phyloP scores from a whole-genome alignment of 2,888 invertebrate species.

The Athripsodes cinereus region DNA sequence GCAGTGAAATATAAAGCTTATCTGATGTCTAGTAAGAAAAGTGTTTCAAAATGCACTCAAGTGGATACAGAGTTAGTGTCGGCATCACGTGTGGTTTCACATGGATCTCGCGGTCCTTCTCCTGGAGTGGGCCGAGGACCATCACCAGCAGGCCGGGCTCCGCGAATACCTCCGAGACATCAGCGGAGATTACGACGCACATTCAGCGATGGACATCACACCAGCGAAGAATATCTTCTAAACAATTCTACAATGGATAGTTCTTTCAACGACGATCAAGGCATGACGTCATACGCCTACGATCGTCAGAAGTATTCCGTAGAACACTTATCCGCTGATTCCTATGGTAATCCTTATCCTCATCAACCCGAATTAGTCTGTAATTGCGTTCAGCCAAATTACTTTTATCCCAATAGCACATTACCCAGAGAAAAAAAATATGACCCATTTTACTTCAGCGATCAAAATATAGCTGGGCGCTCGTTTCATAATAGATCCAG shows the following conservation, averaged over 20 bases:
- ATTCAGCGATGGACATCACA: slow-evolving; percentile 26
- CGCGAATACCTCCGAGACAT: slow-evolving; percentile 12
- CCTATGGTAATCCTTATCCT: slow-evolving; percentile 19
- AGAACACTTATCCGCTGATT: slow-evolving; percentile 15
- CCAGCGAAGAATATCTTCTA: slow-evolving; percentile 26
- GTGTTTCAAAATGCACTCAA: slow-evolving; percentile 27
- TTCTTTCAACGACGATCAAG: slow-evolving; percentile 18
- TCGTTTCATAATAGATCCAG: slow-evolving; percentile 20
- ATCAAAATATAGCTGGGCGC: slow-evolving; percentile 24
- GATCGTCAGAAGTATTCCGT: slow-evolving; percentile 16
- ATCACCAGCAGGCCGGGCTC: slow-evolving; percentile 1
- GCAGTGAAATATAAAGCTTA: neutral
- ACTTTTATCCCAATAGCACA: slow-evolving; percentile 21
- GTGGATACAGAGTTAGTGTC: slow-evolving; percentile 27
- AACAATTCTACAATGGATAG: slow-evolving; percentile 23
- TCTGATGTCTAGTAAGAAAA: slow-evolving; percentile 36
- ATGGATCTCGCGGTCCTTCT: slow-evolving; percentile 5
- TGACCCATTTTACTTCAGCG: slow-evolving; percentile 24
- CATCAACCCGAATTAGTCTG: slow-evolving; percentile 23
- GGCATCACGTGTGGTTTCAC: slow-evolving; percentile 9
- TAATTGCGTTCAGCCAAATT: slow-evolving; percentile 22
- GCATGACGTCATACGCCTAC: slow-evolving; percentile 13
- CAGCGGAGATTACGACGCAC: slow-evolving; percentile 20
- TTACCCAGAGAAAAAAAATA: slow-evolving; percentile 23
- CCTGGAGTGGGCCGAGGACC: slow-evolving; percentile 7